Percentiles rank a stretch among this genome's conserved stretches.
Evolutionary conservation across 1,140 invertebrate genomes (phyloP).

Genomic region (Watersipora subatra): DNA sequence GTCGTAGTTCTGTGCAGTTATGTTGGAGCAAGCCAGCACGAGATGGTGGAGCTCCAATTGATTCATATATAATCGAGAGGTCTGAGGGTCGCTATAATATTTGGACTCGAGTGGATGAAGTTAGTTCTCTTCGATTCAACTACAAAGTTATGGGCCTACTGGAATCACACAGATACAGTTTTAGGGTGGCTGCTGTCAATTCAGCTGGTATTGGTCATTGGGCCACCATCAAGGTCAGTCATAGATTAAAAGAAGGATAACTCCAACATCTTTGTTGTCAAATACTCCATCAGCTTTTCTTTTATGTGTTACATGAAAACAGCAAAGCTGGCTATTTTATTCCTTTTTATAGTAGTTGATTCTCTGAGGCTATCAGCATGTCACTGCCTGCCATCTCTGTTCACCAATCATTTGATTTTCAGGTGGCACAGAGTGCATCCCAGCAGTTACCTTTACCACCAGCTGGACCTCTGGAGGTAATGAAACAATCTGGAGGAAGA

Average conservation of each 20-base stretch:
- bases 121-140: slow-evolving; percentile 19
- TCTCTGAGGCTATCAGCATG: too few species aligned
- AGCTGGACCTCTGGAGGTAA: not conserved
- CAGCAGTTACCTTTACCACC: not conserved
- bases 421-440: not conserved
- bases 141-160: slow-evolving; percentile 79
- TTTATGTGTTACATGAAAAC: too few species aligned
- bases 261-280: too few species aligned
- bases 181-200: slow-evolving; percentile 84
- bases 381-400: too few species aligned
- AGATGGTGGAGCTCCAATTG: slow-evolving; percentile 76
- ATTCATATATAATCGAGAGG: slow-evolving; percentile 89
- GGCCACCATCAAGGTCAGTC: slow-evolving; percentile 71
- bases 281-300: too few species aligned
- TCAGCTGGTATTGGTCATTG: slow-evolving; percentile 79
- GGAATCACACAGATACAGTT: slow-evolving; percentile 79
- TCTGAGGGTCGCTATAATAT: slow-evolving; percentile 70
- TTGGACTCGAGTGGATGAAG: slow-evolving; percentile 54
- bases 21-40: slow-evolving; percentile 70
- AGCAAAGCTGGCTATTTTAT: too few species aligned
- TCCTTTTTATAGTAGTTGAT: too few species aligned
- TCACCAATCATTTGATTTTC: too few species aligned
- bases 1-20: slow-evolving; percentile 73
- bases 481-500: not conserved
- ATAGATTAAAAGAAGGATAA: not conserved